Percentiles rank a stretch among this genome's conserved stretches.
phyloP scores from a whole-genome alignment of 2,888 invertebrate genomes.

The Orchestes rusci region DNA sequence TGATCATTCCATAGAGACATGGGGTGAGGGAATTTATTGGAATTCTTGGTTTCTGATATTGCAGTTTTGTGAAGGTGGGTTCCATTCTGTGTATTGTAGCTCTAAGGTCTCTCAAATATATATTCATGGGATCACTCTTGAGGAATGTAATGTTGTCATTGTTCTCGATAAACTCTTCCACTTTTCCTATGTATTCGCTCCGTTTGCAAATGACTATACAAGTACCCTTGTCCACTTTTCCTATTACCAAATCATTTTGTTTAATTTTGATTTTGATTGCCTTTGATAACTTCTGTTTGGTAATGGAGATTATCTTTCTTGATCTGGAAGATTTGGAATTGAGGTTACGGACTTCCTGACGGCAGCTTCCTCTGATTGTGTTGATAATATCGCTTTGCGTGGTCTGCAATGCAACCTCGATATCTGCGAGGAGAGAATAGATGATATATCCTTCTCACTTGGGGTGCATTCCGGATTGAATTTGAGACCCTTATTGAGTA shows the following conservation, averaged over 20 bases:
- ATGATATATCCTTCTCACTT: background rate
- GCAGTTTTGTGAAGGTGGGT: background rate
- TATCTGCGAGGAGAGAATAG: conserved; percentile 1
- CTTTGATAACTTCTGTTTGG: background rate
- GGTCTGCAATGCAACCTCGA: background rate
- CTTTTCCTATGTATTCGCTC: background rate
- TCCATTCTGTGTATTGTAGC: too few species aligned
- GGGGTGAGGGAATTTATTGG: too few species aligned
- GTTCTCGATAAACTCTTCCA: too few species aligned
- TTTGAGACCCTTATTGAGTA: background rate
- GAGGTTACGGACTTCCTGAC: background rate
- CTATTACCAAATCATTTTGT: conserved; percentile 1
- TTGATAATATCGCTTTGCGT: background rate
- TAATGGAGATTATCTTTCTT: background rate
- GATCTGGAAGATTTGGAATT: background rate
- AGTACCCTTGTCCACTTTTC: background rate
- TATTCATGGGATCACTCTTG: too few species aligned
- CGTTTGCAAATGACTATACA: background rate
- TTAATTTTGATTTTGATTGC: background rate
- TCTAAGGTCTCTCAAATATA: too few species aligned
- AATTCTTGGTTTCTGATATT: too few species aligned
- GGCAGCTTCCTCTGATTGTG: background rate
- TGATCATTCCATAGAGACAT: too few species aligned
- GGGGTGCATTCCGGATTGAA: background rate
- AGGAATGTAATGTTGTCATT: too few species aligned